Base-by-base conservation (phyloP, 2,797 vertebrate genomes). In the Craterocephalus amniculus region DNA sequence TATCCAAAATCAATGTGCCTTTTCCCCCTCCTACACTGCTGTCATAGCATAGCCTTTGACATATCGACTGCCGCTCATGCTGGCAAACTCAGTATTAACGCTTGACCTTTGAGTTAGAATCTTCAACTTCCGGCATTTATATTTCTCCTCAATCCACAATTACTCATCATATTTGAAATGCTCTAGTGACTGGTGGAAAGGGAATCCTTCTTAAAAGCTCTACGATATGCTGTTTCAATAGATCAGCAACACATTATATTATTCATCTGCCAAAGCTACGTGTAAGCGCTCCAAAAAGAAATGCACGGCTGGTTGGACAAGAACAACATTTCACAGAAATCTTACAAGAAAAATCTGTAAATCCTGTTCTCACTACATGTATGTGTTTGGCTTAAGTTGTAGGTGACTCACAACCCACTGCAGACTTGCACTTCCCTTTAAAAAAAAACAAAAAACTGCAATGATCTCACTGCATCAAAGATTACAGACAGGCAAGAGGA, bases 391-490 rank as follows among this genome's bases (percentile, higher is more conserved):
- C 32, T 66, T 45, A 24, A 62, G 60, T 13, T 48, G 69, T 20
- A 63, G 43, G 51, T 66, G 60, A 63, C 26, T 76, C 83, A 81
- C 59, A 51, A 59, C 24, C 63, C 63, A 70, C 84, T 82, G 78
- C 83, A 86, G 80, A 60, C 66, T 58, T 63, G 72, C 20, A 60
- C 70, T 70, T 67, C 12, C 59, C 72, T 74, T 55, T 40, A 74
- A 55, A 65, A 63, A 60, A 48, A 48, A 48, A 43, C n/a, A n/a
- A n/a, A 48, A 48, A 64, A 24, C 83, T 80, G 76, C 86, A 86
- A 81, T 72, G 83, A 82, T 75, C 70, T 73, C 68, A 67, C 72
- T 80, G 83, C 83, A 83, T 81, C 72, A 76, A 63, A 79, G 56
- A 80, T 56, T 65, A 58, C 3, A 76, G 43, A 73, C 20, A 24